A percentile compares a stretch with the other conserved stretches of the same genome.
phyloP scores from a whole-genome alignment of 2,113 vertebrate species.

The Clarias magur region DNA sequence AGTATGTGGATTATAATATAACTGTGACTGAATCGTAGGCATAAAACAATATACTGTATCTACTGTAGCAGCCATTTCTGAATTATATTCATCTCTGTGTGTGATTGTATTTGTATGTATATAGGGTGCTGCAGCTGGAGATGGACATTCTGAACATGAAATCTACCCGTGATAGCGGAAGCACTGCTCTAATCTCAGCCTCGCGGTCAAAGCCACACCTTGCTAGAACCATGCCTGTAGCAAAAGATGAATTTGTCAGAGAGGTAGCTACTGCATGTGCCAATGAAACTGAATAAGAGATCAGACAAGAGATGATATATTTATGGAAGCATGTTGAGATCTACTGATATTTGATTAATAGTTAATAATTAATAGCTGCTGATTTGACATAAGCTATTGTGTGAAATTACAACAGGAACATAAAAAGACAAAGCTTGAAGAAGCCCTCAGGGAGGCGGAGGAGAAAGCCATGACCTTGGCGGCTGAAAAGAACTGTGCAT shows the following conservation, averaged over 20 bases:
- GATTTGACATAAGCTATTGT: not conserved
- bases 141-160: conserved; percentile 68
- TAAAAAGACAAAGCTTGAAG: conserved; percentile 55
- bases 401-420: conserved; percentile 48
- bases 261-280: conserved; percentile 42
- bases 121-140: conserved; percentile 71
- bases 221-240: conserved; percentile 41
- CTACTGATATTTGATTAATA: not conserved
- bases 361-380: not conserved
- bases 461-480: conserved; percentile 56
- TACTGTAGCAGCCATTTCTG: not conserved
- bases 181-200: not conserved
- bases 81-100: not conserved
- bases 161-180: conserved; percentile 55
- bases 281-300: not conserved
- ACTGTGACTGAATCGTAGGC: not conserved
- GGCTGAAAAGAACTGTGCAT: conserved; percentile 59
- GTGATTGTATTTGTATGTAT: conserved; percentile 31
- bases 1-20: conserved; percentile 42
- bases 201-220: conserved; percentile 1
- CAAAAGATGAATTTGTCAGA: conserved; percentile 57
- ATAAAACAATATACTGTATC: not conserved
- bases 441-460: conserved; percentile 64
- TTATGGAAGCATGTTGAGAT: not conserved
- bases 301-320: not conserved